A percentile compares a stretch with the other conserved stretches of the same genome.
These are phyloP conservation scores for Cricetomys ansorgei DNA, from an alignment of 2,113 vertebrate genomes.

Conservation along the genomic window DNA sequence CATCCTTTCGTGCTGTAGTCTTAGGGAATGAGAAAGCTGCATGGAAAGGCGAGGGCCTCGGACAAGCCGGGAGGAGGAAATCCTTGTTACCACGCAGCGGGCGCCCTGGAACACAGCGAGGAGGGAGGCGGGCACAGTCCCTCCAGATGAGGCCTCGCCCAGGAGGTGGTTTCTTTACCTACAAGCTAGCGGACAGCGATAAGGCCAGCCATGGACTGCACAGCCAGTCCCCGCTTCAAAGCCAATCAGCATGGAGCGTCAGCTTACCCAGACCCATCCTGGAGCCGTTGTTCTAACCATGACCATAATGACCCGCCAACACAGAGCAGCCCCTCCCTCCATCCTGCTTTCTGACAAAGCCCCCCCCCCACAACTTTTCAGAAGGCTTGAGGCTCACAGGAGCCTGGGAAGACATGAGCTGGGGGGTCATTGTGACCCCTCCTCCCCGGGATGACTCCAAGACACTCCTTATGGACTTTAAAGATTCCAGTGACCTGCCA, in stretches of 20 bases:
- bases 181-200: background rate
- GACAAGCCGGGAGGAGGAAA: no score
- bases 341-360: background rate
- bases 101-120: background rate
- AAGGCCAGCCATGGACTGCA: background rate
- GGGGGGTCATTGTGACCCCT: background rate
- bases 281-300: background rate
- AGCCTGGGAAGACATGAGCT: background rate
- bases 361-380: background rate
- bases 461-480: background rate
- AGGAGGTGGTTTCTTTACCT: background rate
- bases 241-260: background rate
- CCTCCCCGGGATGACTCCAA: background rate
- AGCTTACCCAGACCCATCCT: background rate
- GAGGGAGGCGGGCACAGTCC: background rate
- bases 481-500: background rate
- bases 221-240: background rate
- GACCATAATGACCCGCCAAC: background rate
- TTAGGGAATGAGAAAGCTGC: background rate
- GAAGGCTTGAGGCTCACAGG: background rate
- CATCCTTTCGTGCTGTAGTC: background rate
- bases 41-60: background rate
- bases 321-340: background rate
- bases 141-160: background rate
- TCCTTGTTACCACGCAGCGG: background rate